These are phyloP conservation scores for Felis chaus DNA, from an alignment of 2,113 vertebrate genomes.

Conservation along the genomic window DNA sequence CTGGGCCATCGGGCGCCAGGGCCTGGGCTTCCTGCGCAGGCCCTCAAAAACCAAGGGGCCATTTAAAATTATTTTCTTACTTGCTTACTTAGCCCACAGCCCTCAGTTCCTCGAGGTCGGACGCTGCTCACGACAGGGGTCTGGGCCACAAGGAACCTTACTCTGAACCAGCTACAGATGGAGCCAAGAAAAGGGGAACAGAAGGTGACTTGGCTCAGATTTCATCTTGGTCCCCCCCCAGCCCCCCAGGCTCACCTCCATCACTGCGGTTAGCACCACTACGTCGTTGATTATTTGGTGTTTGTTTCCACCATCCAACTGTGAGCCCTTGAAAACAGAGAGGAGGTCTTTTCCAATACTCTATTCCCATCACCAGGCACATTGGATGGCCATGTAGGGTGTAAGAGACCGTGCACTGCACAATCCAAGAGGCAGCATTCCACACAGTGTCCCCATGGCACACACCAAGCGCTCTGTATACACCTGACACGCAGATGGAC, in stretches of 20 bases:
- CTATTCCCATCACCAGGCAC: neutral
- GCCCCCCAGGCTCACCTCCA: neutral
- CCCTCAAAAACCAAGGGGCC: too few relatives aligned
- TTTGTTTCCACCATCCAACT: neutral
- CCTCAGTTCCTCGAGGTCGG: neutral
- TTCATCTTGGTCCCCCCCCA: neutral
- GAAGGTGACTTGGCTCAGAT: neutral
- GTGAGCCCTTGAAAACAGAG: too few relatives aligned
- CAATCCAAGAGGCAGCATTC: neutral
- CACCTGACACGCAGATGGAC: neutral
- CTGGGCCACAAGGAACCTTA: neutral
- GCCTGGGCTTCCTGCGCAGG: too few relatives aligned
- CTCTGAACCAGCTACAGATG: accelerated
- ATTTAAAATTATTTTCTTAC: too few relatives aligned
- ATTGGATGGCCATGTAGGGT: neutral
- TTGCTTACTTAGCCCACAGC: neutral
- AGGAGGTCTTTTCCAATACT: neutral
- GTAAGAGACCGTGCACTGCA: neutral
- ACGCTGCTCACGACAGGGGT: neutral
- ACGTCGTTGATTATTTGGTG: neutral
- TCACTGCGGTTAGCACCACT: neutral
- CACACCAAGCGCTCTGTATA: neutral
- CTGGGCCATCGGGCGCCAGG: too few relatives aligned
- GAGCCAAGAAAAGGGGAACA: neutral
- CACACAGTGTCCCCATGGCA: neutral